A percentile compares a stretch with the other conserved stretches of the same genome.
Evolutionary conservation across 2,113 vertebrate genomes (phyloP).

Genomic region (Struthidea cinerea): DNA sequence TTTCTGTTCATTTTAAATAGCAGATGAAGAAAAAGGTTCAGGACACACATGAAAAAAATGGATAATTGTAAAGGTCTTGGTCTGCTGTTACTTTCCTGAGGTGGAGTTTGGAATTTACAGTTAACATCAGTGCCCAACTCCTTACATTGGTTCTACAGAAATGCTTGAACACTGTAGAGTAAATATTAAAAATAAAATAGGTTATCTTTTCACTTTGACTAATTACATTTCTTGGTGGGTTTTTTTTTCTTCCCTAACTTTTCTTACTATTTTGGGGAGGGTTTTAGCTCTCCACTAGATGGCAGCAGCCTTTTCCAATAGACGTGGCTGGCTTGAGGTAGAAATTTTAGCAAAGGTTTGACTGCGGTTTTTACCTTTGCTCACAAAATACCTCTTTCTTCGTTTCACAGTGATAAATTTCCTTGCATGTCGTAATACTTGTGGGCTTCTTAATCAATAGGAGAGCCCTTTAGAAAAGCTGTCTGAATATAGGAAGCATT

Average conservation of each 20-base stretch:
- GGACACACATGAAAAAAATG: neutral
- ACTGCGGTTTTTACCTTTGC: neutral
- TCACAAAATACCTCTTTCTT: neutral
- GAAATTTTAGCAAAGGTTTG: neutral
- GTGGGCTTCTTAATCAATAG: neutral
- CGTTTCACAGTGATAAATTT: neutral
- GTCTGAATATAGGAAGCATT: neutral
- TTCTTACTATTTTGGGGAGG: neutral
- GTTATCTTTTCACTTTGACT: neutral
- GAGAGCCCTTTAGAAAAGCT: neutral
- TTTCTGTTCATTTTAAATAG: neutral
- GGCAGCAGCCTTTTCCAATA: neutral
- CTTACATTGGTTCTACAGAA: neutral
- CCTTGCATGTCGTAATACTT: neutral
- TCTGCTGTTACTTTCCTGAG: neutral
- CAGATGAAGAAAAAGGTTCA: neutral
- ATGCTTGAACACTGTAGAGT: neutral
- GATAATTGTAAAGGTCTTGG: neutral
- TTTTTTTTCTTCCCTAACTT: neutral
- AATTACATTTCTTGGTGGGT: neutral
- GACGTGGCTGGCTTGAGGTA: neutral
- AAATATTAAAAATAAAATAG: neutral
- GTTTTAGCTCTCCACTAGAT: conserved; percentile 4
- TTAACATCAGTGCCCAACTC: neutral
- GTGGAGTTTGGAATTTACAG: neutral